These are phyloP conservation scores for Pristionchus exspectatus DNA, from an alignment of 2,888 invertebrate species.

Conservation along the genomic window DNA sequence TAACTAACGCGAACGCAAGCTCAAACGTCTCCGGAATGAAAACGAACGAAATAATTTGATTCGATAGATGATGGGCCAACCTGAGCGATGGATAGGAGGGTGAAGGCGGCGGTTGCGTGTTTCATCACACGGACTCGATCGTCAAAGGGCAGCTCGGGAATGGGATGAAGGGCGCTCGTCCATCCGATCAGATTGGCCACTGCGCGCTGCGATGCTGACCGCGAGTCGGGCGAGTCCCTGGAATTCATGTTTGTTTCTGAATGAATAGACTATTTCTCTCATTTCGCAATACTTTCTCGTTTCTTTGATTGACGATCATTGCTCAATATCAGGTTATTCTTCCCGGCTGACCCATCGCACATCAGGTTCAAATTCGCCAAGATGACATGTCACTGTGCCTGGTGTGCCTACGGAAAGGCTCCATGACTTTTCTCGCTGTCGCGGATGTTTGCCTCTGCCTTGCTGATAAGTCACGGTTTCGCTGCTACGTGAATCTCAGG, in stretches of 20 bases:
- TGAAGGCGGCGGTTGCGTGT: slow-evolving; percentile 71
- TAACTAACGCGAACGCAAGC: too few relatives aligned
- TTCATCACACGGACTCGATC: slow-evolving; percentile 74
- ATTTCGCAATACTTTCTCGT: too few relatives aligned
- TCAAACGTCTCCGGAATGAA: too few relatives aligned
- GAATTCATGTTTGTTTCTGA: neutral
- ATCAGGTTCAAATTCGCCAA: neutral
- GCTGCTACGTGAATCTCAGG: neutral
- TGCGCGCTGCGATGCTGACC: slow-evolving; percentile 62
- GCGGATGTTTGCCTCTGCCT: neutral
- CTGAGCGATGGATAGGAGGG: slow-evolving; percentile 65
- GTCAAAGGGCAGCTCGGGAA: slow-evolving; percentile 72
- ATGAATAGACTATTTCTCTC: too few relatives aligned
- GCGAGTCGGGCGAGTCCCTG: slow-evolving; percentile 51
- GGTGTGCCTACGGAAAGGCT: neutral
- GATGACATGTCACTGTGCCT: neutral
- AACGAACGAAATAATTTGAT: too few relatives aligned
- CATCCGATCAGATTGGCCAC: slow-evolving; percentile 73
- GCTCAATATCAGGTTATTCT: too few relatives aligned
- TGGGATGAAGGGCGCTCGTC: slow-evolving; percentile 76
- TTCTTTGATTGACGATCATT: too few relatives aligned
- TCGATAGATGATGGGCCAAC: neutral
- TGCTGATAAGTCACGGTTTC: slow-evolving; percentile 3
- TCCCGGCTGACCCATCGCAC: neutral
- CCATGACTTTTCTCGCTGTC: neutral